Evolutionary conservation across 2,113 vertebrate species (phyloP).

Genomic region (Rattus norvegicus): GRCr8 NC_086019.1:52731501-52732000

Average conservation of each 20-base stretch:
- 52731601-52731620: neutral
- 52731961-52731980: neutral
- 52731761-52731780: no score
- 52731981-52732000: neutral
- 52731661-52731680: neutral
- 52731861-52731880: neutral
- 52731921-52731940: fast-evolving
- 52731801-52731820: neutral
- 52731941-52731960: fast-evolving
- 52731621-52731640: neutral
- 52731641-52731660: neutral
- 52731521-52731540: neutral
- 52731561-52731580: neutral
- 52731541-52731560: neutral
- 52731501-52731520: neutral
- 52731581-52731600: neutral
- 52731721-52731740: neutral
- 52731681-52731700: neutral
- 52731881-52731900: fast-evolving
- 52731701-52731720: neutral
- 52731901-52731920: neutral
- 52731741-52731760: neutral
- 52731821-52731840: neutral
- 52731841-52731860: neutral
- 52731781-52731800: no score